A percentile compares a stretch with the other conserved stretches of the same genome.
Evolutionary conservation across 2,797 vertebrate species (phyloP).

Genomic region (Hydrolagus colliei): DNA sequence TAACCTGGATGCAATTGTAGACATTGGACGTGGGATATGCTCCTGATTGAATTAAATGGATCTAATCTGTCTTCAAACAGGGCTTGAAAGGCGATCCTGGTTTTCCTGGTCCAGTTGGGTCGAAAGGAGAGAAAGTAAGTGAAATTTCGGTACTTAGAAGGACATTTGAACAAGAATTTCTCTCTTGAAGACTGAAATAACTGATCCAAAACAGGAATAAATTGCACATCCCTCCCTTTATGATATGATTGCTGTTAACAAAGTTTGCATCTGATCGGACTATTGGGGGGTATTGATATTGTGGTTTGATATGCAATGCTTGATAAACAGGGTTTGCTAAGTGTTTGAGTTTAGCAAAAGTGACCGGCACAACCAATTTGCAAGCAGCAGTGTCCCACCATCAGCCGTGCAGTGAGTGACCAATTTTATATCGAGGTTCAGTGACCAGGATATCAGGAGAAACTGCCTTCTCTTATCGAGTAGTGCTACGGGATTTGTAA

Average conservation of each 20-base stretch:
- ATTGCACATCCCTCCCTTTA: neutral
- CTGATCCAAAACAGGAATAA: neutral
- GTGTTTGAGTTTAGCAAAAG: too few relatives aligned
- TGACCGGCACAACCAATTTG: too few relatives aligned
- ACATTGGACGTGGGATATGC: neutral
- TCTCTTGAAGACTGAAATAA: too few relatives aligned
- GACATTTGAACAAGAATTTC: neutral
- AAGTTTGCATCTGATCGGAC: neutral
- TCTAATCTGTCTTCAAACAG: slow-evolving; percentile 53
- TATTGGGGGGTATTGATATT: neutral
- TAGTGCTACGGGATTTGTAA: too few relatives aligned
- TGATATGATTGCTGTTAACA: neutral
- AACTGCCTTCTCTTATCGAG: too few relatives aligned
- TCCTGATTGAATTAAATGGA: neutral
- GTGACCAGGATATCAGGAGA: too few relatives aligned
- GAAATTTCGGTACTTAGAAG: neutral
- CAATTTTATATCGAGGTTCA: too few relatives aligned
- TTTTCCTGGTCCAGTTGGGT: slow-evolving; percentile 61
- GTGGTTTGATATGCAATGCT: neutral
- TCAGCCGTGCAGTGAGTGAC: too few relatives aligned
- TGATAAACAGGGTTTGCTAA: neutral
- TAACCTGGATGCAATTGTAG: neutral
- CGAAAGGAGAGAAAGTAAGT: slow-evolving; percentile 83
- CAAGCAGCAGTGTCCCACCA: too few relatives aligned
- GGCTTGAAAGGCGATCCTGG: slow-evolving; percentile 78